A percentile compares a stretch with the other conserved stretches of the same genome.
phyloP scores from a whole-genome alignment of 2,797 vertebrate species.

The Liparis tanakae region DNA sequence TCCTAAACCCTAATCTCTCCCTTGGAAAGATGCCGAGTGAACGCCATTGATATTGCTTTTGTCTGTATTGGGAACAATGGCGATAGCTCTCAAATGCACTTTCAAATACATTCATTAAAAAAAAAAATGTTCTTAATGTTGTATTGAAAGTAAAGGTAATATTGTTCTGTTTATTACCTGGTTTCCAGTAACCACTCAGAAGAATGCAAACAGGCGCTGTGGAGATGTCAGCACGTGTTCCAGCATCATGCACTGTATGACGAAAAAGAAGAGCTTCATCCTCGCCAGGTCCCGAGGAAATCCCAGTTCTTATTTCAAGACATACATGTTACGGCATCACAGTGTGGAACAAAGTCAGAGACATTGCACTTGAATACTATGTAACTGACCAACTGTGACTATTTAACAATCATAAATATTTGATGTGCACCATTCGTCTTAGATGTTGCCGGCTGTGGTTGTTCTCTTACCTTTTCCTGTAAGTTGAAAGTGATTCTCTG shows the following conservation, averaged over 20 bases:
- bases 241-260: background rate
- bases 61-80: constrained; percentile 47
- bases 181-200: constrained; percentile 13
- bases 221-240: background rate
- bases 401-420: background rate
- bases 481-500: constrained; percentile 24
- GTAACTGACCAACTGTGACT: background rate
- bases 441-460: constrained; percentile 1
- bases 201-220: constrained; percentile 5
- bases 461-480: constrained; percentile 51
- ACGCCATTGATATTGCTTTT: constrained; percentile 55
- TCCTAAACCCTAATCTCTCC: constrained; percentile 79
- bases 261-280: constrained; percentile 2
- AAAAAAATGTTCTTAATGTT: background rate
- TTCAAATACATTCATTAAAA: background rate
- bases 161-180: constrained; percentile 32
- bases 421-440: background rate
- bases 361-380: constrained; percentile 6
- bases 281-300: constrained; percentile 29
- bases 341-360: background rate
- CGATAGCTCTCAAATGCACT: constrained; percentile 26
- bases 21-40: constrained; percentile 66
- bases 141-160: constrained; percentile 7
- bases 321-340: constrained; percentile 8
- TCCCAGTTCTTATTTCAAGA: constrained; percentile 14